phyloP scores from a whole-genome alignment of 1,140 invertebrate genomes.

The Phenacoccus solenopsis region DNA sequence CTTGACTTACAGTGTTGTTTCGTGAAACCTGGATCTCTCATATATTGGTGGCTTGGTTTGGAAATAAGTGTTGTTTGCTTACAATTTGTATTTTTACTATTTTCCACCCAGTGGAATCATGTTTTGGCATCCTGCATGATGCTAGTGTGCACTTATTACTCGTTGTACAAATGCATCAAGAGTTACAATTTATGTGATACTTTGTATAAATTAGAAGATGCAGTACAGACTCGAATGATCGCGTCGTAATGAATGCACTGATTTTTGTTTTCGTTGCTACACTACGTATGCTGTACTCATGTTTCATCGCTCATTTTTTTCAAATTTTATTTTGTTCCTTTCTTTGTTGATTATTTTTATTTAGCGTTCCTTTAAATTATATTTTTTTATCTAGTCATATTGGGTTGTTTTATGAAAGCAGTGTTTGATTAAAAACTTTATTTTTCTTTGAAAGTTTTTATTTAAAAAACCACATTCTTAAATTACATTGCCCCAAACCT shows the following conservation, averaged over 20 bases:
- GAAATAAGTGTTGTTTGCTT: not conserved
- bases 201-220: constrained; percentile 8
- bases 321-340: not conserved
- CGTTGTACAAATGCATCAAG: not conserved
- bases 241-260: not conserved
- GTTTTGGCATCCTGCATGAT: not conserved
- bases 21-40: not conserved
- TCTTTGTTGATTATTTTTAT: not conserved
- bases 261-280: too few species aligned
- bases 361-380: not conserved
- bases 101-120: not conserved
- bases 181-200: constrained; percentile 3
- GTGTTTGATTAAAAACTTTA: not conserved
- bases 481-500: too few species aligned
- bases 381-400: not conserved
- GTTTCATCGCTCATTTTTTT: not conserved
- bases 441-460: too few species aligned
- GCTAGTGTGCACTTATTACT: not conserved
- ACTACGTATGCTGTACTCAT: not conserved
- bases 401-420: not conserved
- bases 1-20: not conserved
- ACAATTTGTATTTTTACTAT: not conserved
- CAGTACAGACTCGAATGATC: not conserved
- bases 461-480: too few species aligned
- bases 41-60: not conserved